Evolutionary conservation across 2,888 invertebrate genomes (phyloP).

Genomic region (Sicus ferrugineus): DNA sequence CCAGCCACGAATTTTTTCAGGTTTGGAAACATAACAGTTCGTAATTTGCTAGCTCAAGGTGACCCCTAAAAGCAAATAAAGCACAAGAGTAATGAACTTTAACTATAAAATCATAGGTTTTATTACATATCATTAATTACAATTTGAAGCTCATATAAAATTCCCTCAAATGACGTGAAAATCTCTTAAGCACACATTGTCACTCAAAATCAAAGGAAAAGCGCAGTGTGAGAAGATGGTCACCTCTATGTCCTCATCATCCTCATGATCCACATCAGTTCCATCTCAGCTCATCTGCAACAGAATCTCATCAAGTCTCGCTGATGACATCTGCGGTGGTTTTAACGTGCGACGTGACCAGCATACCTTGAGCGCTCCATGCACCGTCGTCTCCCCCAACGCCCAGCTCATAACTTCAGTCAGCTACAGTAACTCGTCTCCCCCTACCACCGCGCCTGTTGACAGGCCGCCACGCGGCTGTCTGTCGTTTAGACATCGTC

Average conservation of each 20-base stretch:
- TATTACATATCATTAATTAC: conserved; percentile 59
- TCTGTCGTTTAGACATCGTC: neutral
- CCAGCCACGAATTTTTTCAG: too few species aligned
- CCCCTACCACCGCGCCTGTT: neutral
- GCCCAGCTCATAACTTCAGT: too few species aligned
- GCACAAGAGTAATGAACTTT: neutral
- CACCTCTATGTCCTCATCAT: neutral
- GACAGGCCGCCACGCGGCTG: neutral
- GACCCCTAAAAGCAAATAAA: too few species aligned
- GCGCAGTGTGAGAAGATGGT: neutral
- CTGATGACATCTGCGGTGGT: conserved; percentile 41
- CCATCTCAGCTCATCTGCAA: conserved; percentile 12
- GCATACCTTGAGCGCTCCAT: conserved; percentile 33
- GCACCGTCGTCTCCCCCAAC: neutral
- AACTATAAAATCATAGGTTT: too few species aligned
- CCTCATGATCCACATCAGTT: conserved; percentile 1
- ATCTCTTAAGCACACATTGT: conserved; percentile 57
- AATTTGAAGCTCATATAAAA: conserved; percentile 45
- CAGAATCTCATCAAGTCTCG: conserved; percentile 38
- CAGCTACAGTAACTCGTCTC: neutral
- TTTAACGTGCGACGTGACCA: conserved; percentile 41
- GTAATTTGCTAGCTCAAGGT: too few species aligned
- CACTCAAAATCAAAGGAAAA: conserved; percentile 18
- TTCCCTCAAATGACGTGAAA: conserved; percentile 60
- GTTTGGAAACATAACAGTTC: too few species aligned